Evolutionary conservation across 92 coral and sea anemone genomes (phyloP), one percentile per base, ranked within the genome.

Genomic region (Nematostella vectensis): DNA sequence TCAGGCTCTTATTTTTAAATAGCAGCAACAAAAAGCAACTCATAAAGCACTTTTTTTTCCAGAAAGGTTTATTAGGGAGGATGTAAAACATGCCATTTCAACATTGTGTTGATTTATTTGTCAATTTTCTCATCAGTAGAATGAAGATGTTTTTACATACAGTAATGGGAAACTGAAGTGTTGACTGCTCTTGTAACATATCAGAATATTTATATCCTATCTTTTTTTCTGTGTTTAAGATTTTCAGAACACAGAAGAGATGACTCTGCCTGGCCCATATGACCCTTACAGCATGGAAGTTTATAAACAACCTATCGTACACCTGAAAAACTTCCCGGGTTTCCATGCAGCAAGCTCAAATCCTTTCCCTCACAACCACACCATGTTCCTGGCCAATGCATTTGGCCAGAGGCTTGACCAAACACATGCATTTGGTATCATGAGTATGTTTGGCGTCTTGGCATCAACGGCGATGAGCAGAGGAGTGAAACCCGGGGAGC

Each of bases 251-350:
- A 86, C 96, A 3, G 29, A 45, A 28, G 55, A 59, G 15, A 31
- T 29, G 29, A 28, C 43, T 1, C 50, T 86, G 1, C 98, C 96
- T 1, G 96, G 98, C 4, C 98, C 98, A 2, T 91, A 81, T 59
- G 83, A 69, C 48, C 70, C 81, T 27, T 80, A 75, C 63, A 77
- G 86, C 36, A 72, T 87, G 29, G 74, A 69, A 25, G 77, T 78
- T 1, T 91, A 75, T 67, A 77, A 80, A 27, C 96, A 91, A 51
- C 93, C 96, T 18, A 86, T 88, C 2, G 79, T 78, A 45, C 96
- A 91, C 54, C 85, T 86, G 9, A 79, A 80, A 30, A 91, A 87
- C 76, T 70, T 68, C 3, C 96, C 98, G 25, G 98, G 98, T 38
- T 82, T 72, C 75, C 83, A 82, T 40, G 71, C 78, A 17, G 55